Percentiles rank a stretch among this genome's conserved stretches.
Evolutionary conservation across 2,113 vertebrate genomes (phyloP).

Genomic region (Pandion haliaetus): DNA sequence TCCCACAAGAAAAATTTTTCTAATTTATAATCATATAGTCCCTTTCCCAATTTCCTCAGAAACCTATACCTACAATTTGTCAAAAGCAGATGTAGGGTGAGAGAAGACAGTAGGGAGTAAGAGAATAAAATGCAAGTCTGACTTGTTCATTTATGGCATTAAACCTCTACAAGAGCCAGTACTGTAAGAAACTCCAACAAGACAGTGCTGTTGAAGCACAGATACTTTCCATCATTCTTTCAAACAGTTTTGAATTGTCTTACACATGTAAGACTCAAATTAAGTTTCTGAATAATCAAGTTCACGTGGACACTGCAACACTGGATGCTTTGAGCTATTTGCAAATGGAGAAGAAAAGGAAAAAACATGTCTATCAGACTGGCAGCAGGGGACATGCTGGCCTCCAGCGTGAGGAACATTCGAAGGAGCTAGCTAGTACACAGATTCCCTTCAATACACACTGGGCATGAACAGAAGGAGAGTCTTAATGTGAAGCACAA

Average conservation of each 20-base stretch:
- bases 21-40: not conserved
- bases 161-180: not conserved
- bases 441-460: not conserved
- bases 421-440: not conserved
- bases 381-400: not conserved
- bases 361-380: accelerated
- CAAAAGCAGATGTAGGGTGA: not conserved
- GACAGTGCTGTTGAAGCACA: not conserved
- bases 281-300: not conserved
- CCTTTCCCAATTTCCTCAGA: not conserved
- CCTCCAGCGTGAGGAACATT: not conserved
- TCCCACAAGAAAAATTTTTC: not conserved
- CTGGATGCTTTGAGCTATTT: not conserved
- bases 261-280: not conserved
- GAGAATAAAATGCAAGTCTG: not conserved
- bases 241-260: not conserved
- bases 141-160: not conserved
- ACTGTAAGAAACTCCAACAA: not conserved
- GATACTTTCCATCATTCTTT: not conserved
- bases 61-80: not conserved
- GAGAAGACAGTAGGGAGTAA: not conserved
- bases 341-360: not conserved
- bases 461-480: not conserved
- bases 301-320: not conserved
- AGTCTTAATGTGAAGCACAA: not conserved